Percentiles rank a stretch among this genome's conserved stretches.
These are phyloP conservation scores for Drosophila kanapiae DNA, from an alignment of 1,140 invertebrate species.

Conservation along the genomic window DNA sequence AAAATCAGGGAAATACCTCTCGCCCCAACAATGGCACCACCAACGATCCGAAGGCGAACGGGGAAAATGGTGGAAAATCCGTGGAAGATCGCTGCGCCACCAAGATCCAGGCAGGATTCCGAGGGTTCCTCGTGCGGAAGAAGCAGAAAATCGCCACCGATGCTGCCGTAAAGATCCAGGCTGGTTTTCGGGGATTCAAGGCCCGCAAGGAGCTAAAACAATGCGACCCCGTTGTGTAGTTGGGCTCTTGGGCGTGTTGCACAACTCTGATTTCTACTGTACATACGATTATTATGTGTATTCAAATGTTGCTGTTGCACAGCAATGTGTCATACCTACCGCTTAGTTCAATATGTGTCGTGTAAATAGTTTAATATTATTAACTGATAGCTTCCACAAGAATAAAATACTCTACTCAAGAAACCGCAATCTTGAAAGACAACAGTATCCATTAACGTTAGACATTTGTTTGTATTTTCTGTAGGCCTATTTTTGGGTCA, in stretches of 20 bases:
- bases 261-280: slow-evolving; percentile 37
- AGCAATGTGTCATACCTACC: slow-evolving; percentile 28
- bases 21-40: slow-evolving; percentile 9
- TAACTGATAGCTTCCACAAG: slow-evolving; percentile 45
- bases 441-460: slow-evolving; percentile 41
- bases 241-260: slow-evolving; percentile 5
- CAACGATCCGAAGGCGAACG: slow-evolving; percentile 31
- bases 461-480: slow-evolving; percentile 30
- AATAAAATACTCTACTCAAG: slow-evolving; percentile 50
- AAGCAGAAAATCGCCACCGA: slow-evolving; percentile 86
- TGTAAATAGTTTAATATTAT: slow-evolving; percentile 45
- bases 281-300: slow-evolving; percentile 48
- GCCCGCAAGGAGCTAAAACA: slow-evolving; percentile 86
- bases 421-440: slow-evolving; percentile 47
- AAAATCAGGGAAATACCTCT: slow-evolving; percentile 37
- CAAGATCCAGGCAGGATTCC: slow-evolving; percentile 91
- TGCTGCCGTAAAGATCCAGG: slow-evolving; percentile 88
- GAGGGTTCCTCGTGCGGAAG: slow-evolving; percentile 90
- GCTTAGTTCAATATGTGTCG: slow-evolving; percentile 40
- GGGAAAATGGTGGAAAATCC: slow-evolving; percentile 26
- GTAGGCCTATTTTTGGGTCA: slow-evolving; percentile 41
- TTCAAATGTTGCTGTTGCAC: slow-evolving; percentile 32
- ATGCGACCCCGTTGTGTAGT: slow-evolving; percentile 39
- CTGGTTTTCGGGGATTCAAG: slow-evolving; percentile 87
- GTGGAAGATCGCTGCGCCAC: slow-evolving; percentile 89